Evolutionary conservation across 2,888 invertebrate species (phyloP).

Genomic region (Tenodera sinensis): DNA sequence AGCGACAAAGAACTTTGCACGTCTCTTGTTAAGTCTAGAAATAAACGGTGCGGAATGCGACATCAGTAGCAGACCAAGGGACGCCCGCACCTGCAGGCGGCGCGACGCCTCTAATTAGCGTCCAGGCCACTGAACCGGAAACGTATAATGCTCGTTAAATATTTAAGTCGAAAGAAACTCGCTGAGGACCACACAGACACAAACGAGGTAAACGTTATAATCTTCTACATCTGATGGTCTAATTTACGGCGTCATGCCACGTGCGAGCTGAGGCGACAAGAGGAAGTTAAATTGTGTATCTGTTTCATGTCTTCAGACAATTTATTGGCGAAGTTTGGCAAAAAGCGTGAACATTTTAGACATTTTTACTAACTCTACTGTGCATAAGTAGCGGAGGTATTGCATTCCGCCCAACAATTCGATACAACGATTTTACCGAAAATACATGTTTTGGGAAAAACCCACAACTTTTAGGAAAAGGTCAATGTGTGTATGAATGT

Average conservation of each 20-base stretch:
- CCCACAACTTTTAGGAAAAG: too few species aligned
- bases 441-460: too few species aligned
- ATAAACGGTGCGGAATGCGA: neutral
- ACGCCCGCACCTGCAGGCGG: neutral
- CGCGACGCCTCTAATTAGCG: neutral
- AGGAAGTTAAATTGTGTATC: too few species aligned
- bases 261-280: neutral
- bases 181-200: neutral
- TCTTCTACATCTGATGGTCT: neutral
- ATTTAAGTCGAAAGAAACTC: neutral
- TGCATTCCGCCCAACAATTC: too few species aligned
- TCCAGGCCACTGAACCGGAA: neutral
- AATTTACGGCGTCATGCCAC: neutral
- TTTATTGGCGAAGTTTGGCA: too few species aligned
- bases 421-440: too few species aligned
- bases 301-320: too few species aligned
- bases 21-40: neutral
- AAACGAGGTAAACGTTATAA: neutral
- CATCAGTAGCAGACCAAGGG: neutral
- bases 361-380: too few species aligned
- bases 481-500: too few species aligned
- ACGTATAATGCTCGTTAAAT: neutral
- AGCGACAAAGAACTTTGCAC: neutral
- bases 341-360: too few species aligned
- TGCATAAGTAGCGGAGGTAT: too few species aligned